Percentiles rank a stretch among this genome's conserved stretches.
These are phyloP conservation scores for Caenorhabditis uteleia DNA, from an alignment of 2,888 invertebrate genomes.

Conservation along the genomic window DNA sequence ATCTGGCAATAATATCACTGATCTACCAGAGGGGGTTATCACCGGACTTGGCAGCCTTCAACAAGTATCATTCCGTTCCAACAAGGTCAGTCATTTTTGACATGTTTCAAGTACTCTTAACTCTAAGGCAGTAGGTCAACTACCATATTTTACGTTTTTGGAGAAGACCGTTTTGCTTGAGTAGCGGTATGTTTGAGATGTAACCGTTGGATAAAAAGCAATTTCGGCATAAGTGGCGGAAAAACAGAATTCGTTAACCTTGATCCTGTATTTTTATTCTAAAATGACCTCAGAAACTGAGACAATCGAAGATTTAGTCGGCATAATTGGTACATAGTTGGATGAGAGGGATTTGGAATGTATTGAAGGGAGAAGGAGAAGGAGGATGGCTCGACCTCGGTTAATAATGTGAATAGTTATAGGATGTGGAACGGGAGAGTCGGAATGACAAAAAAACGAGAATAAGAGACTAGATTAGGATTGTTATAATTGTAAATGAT, in stretches of 20 bases:
- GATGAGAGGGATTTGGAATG: background rate
- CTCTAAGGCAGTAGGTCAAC: no score
- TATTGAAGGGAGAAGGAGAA: background rate
- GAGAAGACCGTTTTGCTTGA: no score
- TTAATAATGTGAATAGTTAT: no score
- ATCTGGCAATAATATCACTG: constrained; percentile 57
- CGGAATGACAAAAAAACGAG: no score
- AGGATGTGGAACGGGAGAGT: no score
- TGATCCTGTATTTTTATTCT: no score
- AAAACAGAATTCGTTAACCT: constrained; percentile 2
- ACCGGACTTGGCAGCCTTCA: constrained; percentile 60
- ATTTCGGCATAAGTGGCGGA: no score
- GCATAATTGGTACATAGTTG: background rate
- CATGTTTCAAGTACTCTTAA: background rate
- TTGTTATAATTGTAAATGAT: no score
- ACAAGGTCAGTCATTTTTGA: constrained; percentile 52
- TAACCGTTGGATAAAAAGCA: background rate
- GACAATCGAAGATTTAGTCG: constrained; percentile 5
- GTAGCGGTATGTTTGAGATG: no score
- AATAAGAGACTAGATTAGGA: no score
- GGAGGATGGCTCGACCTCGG: no score
- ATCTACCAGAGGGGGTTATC: constrained; percentile 55
- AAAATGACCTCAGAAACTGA: constrained; percentile 1
- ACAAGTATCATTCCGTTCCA: constrained; percentile 67
- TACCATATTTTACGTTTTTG: no score